Evolutionary conservation across 2,888 invertebrate genomes (phyloP), one percentile per base, ranked within the genome.

Genomic region (Parapristionchus giblindavisi): DNA sequence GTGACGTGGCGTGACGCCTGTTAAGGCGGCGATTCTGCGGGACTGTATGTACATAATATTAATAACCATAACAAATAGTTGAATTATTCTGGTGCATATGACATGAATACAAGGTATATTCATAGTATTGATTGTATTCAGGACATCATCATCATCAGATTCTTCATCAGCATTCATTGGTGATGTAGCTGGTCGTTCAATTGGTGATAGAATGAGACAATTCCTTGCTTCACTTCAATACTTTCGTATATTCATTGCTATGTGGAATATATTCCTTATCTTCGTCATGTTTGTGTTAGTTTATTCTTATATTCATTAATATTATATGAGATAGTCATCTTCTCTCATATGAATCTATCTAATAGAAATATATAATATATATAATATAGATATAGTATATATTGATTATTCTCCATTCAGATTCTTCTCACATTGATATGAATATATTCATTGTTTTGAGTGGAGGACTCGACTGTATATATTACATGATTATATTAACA

Each of bases 231-330:
- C 71, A 38, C 71, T 71, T 24, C 83, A 81, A 51, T 83, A 83
- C 68, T 88, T 90, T 79, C 81, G 90, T 48, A 87, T 89, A 48
- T 89, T 90, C 81, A 89, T 89, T 78, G 89, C 87, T 38, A 74
- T 89, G 75, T 89, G 89, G 89, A 90, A 90, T 81, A 77, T 89
- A 34, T 88, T 90, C 79, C 85, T 90, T 63, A 89, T 90, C 83
- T 88, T 89, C 81, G 85, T 89, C 74, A 90, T 90, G 90, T 79
- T 90, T 63, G 86, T 89, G 89, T 89, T 84, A 89, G 89, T 89
- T 80, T 29, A 60, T 43, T 56, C 8, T 8, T 43, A 43, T 43
- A 8, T 43, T 43, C 8, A 43, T 43, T 17, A 43, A 8, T 43
- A 17, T 14, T 14, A 43, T 14, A 43, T 14, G 17, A 43, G 43